These are phyloP conservation scores for Lithobates pipiens DNA, from an alignment of 2,797 vertebrate genomes.

Conservation along the genomic window DNA sequence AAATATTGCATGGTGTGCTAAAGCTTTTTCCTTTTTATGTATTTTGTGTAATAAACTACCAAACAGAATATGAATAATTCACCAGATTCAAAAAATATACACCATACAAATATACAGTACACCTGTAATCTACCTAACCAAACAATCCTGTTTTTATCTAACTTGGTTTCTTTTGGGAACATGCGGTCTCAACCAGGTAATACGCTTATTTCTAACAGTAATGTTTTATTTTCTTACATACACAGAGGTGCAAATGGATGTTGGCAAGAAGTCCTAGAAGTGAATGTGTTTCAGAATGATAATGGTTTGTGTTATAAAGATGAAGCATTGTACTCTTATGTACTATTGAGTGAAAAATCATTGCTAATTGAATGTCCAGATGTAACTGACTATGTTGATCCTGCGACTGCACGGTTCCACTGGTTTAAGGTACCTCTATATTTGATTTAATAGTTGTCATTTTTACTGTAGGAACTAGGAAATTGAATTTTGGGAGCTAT, in stretches of 20 bases:
- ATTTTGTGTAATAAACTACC: too few relatives aligned
- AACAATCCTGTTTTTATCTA: too few relatives aligned
- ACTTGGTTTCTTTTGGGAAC: too few relatives aligned
- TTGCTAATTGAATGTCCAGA: slow-evolving; percentile 74
- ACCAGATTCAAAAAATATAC: too few relatives aligned
- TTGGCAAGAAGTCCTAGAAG: neutral
- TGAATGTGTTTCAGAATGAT: slow-evolving; percentile 72
- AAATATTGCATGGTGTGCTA: too few relatives aligned
- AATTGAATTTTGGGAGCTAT: neutral
- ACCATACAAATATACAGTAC: too few relatives aligned
- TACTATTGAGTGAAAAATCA: slow-evolving; percentile 27
- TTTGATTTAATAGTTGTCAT: neutral
- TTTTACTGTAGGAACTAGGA: neutral
- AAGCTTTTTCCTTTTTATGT: too few relatives aligned
- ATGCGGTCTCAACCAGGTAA: too few relatives aligned
- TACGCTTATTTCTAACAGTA: neutral
- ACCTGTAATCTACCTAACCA: too few relatives aligned
- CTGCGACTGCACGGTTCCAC: slow-evolving; percentile 68
- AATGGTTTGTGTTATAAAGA: slow-evolving; percentile 71
- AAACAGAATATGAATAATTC: too few relatives aligned
- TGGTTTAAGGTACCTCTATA: slow-evolving; percentile 81
- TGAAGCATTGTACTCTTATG: slow-evolving; percentile 40
- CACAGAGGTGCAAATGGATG: neutral
- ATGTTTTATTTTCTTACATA: neutral
- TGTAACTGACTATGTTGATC: slow-evolving; percentile 66